A percentile compares a stretch with the other conserved stretches of the same genome.
These are phyloP conservation scores for Sycophila sp. DNA, from an alignment of 1,140 invertebrate species.

Conservation along the genomic window DNA sequence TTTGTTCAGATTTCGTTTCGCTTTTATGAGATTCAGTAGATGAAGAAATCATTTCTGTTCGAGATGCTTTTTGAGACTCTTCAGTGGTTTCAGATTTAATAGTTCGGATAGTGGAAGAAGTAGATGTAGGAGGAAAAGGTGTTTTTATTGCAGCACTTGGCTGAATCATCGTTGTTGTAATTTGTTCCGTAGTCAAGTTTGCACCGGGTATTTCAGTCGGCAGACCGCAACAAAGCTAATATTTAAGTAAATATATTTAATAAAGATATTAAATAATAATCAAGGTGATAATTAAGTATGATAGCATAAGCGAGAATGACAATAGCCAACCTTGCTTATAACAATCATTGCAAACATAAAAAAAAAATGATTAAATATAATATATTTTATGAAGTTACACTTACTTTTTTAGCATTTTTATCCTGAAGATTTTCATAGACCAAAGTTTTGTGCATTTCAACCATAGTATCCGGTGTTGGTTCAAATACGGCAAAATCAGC, in stretches of 20 bases:
- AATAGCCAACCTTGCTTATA: no score
- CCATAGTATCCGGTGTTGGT: slow-evolving; percentile 74
- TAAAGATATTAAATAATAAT: slow-evolving; percentile 8
- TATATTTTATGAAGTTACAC: neutral
- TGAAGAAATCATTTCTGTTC: slow-evolving; percentile 61
- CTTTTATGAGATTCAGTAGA: slow-evolving; percentile 59
- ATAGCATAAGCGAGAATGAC: no score
- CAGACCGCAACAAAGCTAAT: slow-evolving; percentile 34
- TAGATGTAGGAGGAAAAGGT: slow-evolving; percentile 47
- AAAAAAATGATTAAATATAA: neutral
- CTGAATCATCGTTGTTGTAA: slow-evolving; percentile 58
- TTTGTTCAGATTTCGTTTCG: slow-evolving; percentile 64
- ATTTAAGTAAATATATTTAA: slow-evolving; percentile 30
- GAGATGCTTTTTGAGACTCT: slow-evolving; percentile 49
- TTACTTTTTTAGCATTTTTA: slow-evolving; percentile 59
- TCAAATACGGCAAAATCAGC: slow-evolving; percentile 81
- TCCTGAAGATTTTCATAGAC: slow-evolving; percentile 69
- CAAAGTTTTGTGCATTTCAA: slow-evolving; percentile 74
- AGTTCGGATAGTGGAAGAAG: slow-evolving; percentile 52
- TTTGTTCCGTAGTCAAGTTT: slow-evolving; percentile 55
- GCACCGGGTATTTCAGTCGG: slow-evolving; percentile 53
- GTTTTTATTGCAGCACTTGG: slow-evolving; percentile 56
- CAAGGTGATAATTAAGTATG: no score
- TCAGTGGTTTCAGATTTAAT: slow-evolving; percentile 47
- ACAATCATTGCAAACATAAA: no score